Evolutionary conservation across 2,888 invertebrate species (phyloP).

Genomic region (Emmelina monodactyla): DNA sequence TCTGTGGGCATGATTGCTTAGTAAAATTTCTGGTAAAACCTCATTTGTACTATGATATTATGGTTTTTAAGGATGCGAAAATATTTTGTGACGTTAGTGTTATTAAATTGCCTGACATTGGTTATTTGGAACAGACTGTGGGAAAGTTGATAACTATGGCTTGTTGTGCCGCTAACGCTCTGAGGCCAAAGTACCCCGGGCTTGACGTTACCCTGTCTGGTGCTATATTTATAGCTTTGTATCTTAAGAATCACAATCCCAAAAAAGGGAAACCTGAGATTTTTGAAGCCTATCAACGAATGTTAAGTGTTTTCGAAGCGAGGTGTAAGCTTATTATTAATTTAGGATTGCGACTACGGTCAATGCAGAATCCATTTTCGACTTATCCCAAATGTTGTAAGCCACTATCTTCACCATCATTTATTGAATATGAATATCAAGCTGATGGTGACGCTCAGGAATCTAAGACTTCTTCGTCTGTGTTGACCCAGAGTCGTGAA

Average conservation of each 20-base stretch:
- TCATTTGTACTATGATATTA: slow-evolving; percentile 48
- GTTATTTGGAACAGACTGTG: slow-evolving; percentile 69
- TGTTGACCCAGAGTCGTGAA: too few relatives aligned
- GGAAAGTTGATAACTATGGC: slow-evolving; percentile 60
- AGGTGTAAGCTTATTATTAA: slow-evolving; percentile 41
- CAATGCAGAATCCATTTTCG: slow-evolving; percentile 63
- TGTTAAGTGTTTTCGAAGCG: slow-evolving; percentile 32
- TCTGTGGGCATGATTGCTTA: slow-evolving; percentile 59
- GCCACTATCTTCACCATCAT: too few relatives aligned
- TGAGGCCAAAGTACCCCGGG: slow-evolving; percentile 70
- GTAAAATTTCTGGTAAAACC: slow-evolving; percentile 60
- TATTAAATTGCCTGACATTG: slow-evolving; percentile 60
- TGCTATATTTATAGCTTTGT: slow-evolving; percentile 61
- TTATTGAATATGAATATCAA: too few relatives aligned
- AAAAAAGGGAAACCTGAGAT: slow-evolving; percentile 23
- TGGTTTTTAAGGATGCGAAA: slow-evolving; percentile 38
- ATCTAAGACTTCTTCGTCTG: too few relatives aligned
- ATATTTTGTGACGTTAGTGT: slow-evolving; percentile 46
- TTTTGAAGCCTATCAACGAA: slow-evolving; percentile 36
- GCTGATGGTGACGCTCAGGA: too few relatives aligned
- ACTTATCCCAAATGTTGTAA: slow-evolving; percentile 45
- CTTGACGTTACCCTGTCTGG: slow-evolving; percentile 57
- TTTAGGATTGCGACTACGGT: slow-evolving; percentile 51
- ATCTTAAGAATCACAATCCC: slow-evolving; percentile 62
- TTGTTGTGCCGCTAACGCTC: slow-evolving; percentile 52